Evolutionary conservation across 2,888 invertebrate species (phyloP).

Genomic region (Dione vanillae): DNA sequence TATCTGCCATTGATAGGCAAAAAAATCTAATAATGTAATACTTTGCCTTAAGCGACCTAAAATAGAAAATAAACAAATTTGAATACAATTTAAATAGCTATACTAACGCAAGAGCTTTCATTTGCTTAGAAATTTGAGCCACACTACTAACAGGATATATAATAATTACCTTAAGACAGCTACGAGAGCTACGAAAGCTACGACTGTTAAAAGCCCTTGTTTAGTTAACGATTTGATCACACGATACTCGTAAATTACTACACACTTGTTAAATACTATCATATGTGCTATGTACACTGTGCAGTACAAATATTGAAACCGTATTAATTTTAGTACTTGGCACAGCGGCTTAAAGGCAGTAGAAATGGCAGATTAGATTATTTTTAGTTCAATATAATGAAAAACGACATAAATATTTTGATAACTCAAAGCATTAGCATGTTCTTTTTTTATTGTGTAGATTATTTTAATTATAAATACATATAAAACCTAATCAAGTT

Average conservation of each 20-base stretch:
- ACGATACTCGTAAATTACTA: background rate
- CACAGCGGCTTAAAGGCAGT: background rate
- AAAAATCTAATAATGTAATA: no score
- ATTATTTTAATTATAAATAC: background rate
- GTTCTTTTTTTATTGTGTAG: background rate
- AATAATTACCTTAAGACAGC: no score
- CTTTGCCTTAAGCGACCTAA: no score
- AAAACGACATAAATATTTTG: no score
- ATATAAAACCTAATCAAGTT: constrained; percentile 46
- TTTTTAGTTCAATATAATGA: background rate
- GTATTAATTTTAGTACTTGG: background rate
- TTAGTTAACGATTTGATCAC: background rate
- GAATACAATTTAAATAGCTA: no score
- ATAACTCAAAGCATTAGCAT: no score
- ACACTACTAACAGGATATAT: no score
- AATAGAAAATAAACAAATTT: no score
- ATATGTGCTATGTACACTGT: background rate
- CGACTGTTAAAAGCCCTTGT: background rate
- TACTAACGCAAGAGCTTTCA: no score
- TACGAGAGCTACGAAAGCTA: background rate
- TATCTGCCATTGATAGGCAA: no score
- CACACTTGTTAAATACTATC: background rate
- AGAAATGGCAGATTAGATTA: background rate
- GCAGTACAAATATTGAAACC: background rate
- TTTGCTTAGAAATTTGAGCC: no score